A percentile compares a stretch with the other conserved stretches of the same genome.
These are phyloP conservation scores for Cyclina sinensis DNA, from an alignment of 1,140 invertebrate species.

Conservation along the genomic window DNA sequence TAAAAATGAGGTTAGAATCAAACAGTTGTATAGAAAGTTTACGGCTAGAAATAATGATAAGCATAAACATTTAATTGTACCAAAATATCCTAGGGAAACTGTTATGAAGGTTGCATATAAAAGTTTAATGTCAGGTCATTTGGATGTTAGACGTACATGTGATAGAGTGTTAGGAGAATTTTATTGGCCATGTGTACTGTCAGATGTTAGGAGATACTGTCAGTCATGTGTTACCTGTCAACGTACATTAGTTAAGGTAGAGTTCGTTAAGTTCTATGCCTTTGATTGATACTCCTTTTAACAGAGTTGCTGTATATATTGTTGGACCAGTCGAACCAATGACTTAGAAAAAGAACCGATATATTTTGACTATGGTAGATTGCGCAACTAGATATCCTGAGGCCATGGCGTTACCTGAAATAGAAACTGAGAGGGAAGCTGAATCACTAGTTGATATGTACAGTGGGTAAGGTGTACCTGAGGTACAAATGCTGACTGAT, in stretches of 20 bases:
- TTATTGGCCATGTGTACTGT: background rate
- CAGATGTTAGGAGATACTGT: background rate
- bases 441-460: too few relatives aligned
- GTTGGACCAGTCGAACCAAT: background rate
- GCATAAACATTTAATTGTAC: constrained; percentile 28
- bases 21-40: background rate
- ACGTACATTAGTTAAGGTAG: background rate
- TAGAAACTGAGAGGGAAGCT: too few relatives aligned
- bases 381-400: constrained; percentile 75
- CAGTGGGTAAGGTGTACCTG: too few relatives aligned
- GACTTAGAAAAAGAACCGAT: background rate
- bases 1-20: background rate
- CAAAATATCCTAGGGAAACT: background rate
- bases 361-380: constrained; percentile 65
- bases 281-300: background rate
- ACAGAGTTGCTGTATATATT: background rate
- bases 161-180: background rate
- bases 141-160: constrained; percentile 7
- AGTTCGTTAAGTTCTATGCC: background rate
- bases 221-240: background rate
- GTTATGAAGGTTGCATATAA: constrained; percentile 64
- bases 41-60: background rate
- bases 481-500: too few relatives aligned
- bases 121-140: constrained; percentile 48
- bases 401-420: constrained; percentile 4